Evolutionary conservation across 2,888 invertebrate genomes (phyloP).

Genomic region (Pantelozetes paolii): DNA sequence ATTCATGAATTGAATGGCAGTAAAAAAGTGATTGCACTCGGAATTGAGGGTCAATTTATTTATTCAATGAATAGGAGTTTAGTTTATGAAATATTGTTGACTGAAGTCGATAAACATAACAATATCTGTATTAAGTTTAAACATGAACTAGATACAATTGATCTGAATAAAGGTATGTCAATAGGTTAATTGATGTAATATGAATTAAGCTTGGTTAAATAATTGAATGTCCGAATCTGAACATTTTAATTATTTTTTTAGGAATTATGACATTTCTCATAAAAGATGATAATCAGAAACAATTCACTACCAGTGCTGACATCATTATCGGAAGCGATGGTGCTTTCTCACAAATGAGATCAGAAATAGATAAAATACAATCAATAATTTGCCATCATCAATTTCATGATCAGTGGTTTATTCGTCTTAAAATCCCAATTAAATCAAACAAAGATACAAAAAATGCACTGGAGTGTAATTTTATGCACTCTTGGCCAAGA

Average conservation of each 20-base stretch:
- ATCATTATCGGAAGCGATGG: constrained; percentile 91
- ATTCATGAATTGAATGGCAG: constrained; percentile 73
- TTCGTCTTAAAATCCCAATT: constrained; percentile 88
- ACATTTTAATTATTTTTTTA: too few relatives aligned
- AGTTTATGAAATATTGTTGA: constrained; percentile 74
- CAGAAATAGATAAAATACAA: constrained; percentile 72
- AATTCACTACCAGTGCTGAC: constrained; percentile 60
- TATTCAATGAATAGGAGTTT: constrained; percentile 86
- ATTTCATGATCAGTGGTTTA: constrained; percentile 91
- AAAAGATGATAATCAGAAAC: constrained; percentile 56
- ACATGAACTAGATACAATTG: constrained; percentile 66
- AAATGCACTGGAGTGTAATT: constrained; percentile 75
- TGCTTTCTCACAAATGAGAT: constrained; percentile 80
- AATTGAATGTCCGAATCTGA: too few relatives aligned
- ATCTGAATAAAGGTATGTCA: constrained; percentile 64
- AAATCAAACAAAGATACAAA: too few relatives aligned
- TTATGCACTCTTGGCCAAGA: constrained; percentile 95
- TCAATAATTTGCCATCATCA: constrained; percentile 73
- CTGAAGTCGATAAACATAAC: constrained; percentile 71
- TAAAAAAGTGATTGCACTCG: constrained; percentile 74
- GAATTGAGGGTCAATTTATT: constrained; percentile 72
- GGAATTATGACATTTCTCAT: constrained; percentile 53
- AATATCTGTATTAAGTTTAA: constrained; percentile 75
- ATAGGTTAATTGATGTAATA: not conserved
- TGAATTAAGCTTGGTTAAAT: too few relatives aligned